Evolutionary conservation across 2,888 invertebrate genomes (phyloP).

Genomic region (Diaphora mendica): DNA sequence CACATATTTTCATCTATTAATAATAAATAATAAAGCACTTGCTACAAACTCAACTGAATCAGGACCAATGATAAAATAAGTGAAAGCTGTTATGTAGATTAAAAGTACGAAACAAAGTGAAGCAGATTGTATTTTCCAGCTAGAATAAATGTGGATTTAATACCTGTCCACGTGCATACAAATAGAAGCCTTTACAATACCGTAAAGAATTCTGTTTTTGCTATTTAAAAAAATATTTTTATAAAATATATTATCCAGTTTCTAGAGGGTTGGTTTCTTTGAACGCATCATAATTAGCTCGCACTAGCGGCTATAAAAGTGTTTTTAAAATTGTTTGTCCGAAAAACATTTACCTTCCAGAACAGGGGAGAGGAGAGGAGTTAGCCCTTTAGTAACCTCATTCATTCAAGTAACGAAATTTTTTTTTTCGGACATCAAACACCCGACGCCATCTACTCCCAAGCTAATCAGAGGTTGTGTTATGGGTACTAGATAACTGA

Average conservation of each 20-base stretch:
- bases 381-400: no score
- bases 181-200: not conserved
- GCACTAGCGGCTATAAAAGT: no score
- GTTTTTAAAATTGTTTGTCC: no score
- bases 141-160: conserved; percentile 20
- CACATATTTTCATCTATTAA: not conserved
- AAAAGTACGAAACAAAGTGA: conserved; percentile 36
- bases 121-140: conserved; percentile 21
- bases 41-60: conserved; percentile 23
- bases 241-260: not conserved
- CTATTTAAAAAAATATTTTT: not conserved
- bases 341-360: no score
- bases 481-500: no score
- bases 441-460: no score
- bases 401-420: no score
- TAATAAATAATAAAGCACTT: not conserved
- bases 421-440: no score
- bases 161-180: not conserved
- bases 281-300: not conserved
- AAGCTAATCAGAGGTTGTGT: no score
- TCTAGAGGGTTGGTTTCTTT: no score
- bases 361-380: no score
- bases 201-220: no score
- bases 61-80: conserved; percentile 28
- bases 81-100: conserved; percentile 41